Conservation (phyloP, 2,113 vertebrate species). For the Willisornis vidua region DNA sequence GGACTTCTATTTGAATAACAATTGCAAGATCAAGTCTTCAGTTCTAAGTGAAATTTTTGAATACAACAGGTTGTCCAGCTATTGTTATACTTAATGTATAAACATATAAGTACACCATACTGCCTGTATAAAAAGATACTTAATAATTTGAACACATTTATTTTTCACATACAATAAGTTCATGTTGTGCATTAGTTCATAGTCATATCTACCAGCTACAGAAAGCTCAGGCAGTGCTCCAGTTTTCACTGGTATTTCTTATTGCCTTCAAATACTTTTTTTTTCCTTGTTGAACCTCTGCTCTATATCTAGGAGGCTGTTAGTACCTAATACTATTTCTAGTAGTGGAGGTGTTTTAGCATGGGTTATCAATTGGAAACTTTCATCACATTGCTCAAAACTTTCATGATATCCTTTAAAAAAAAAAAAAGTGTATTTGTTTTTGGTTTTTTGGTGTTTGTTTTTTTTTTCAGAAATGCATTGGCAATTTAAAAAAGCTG, state of each 20-base stretch:
- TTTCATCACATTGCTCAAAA: background rate
- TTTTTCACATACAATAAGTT: background rate
- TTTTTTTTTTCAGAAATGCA: background rate
- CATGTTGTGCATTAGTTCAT: background rate
- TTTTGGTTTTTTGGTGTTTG: rapidly evolving
- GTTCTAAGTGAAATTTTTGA: background rate
- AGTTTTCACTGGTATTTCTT: background rate
- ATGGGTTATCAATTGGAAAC: background rate
- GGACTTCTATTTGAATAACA: background rate
- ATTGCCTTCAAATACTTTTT: background rate
- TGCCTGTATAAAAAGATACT: rapidly evolving
- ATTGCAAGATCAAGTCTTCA: background rate
- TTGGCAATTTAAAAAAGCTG: background rate
- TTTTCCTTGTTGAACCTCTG: background rate
- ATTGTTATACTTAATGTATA: background rate
- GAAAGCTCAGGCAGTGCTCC: background rate
- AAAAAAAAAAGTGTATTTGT: background rate
- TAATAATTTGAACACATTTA: background rate
- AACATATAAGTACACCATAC: background rate
- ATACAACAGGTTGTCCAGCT: background rate
- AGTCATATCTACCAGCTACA: background rate
- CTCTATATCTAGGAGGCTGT: background rate
- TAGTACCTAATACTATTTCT: background rate
- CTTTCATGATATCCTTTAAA: background rate
- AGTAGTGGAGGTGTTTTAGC: background rate